Evolutionary conservation across 2,888 invertebrate genomes (phyloP).

Genomic region (Ferrisia virgata): DNA sequence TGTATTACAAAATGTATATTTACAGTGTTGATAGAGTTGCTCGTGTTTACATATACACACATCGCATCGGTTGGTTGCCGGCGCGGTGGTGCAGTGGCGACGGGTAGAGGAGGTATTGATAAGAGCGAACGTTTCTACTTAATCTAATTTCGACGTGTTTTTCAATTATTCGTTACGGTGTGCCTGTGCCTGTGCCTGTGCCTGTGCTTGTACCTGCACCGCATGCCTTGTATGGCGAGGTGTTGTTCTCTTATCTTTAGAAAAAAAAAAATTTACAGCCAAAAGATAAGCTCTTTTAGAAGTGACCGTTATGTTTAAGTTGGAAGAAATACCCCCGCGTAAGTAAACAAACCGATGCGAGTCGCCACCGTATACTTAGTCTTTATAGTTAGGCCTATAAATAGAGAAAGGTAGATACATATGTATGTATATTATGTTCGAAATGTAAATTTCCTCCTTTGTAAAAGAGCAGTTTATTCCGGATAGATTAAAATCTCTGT

Average conservation of each 20-base stretch:
- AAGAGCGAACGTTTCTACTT: background rate
- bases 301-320: conserved; percentile 15
- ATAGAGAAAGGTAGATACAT: conserved; percentile 1
- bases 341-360: background rate
- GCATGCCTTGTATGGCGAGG: background rate
- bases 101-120: background rate
- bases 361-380: background rate
- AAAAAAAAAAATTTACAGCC: background rate
- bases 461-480: conserved; percentile 5
- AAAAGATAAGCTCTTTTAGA: background rate
- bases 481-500: conserved; percentile 9
- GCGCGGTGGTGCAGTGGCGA: no score
- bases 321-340: background rate
- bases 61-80: no score
- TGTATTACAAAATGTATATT: conserved; percentile 12
- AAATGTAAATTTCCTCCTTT: conserved; percentile 8
- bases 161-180: background rate
- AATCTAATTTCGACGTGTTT: conserved; percentile 27
- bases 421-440: no score
- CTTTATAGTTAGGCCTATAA: background rate
- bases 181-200: background rate
- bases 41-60: background rate
- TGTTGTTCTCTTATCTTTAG: conserved; percentile 1
- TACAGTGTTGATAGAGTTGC: background rate
- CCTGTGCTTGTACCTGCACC: no score